Percentiles rank a stretch among this genome's conserved stretches.
Evolutionary conservation across 2,797 vertebrate species (phyloP).

Genomic region (Myotis planiceps): DNA sequence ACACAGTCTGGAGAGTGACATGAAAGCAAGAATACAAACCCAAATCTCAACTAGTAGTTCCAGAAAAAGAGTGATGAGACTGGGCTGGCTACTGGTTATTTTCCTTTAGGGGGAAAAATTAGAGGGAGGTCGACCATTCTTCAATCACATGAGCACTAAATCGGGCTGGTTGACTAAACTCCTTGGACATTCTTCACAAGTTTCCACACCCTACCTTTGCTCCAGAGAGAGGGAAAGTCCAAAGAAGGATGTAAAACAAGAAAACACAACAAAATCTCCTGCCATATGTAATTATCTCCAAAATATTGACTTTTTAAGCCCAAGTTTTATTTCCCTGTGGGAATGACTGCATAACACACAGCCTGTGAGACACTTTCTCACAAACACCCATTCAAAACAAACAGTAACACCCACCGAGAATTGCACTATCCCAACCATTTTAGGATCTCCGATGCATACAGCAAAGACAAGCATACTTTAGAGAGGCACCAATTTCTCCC

Average conservation of each 20-base stretch:
- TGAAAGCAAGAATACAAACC: not conserved
- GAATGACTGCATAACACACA: not conserved
- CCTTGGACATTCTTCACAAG: not conserved
- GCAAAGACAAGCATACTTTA: not conserved
- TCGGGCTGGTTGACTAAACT: not conserved
- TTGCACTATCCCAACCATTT: not conserved
- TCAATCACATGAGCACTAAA: not conserved
- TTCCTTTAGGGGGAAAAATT: not conserved
- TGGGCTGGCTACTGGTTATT: not conserved
- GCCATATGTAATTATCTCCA: not conserved
- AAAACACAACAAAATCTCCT: slow-evolving; percentile 42
- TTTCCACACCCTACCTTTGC: not conserved
- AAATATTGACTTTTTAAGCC: not conserved
- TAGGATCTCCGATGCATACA: not conserved
- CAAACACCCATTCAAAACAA: not conserved
- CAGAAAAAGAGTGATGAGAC: not conserved
- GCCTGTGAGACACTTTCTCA: not conserved
- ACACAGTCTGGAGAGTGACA: not conserved
- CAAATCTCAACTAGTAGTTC: not conserved
- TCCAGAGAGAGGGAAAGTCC: not conserved
- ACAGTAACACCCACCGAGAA: not conserved
- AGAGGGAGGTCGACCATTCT: not conserved
- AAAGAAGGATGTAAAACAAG: not conserved
- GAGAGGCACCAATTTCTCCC: not conserved
- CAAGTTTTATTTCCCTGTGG: slow-evolving; percentile 42